A percentile compares a stretch with the other conserved stretches of the same genome.
Conservation (phyloP, 2,888 invertebrate species). For the Drosophila prostipennis region DNA sequence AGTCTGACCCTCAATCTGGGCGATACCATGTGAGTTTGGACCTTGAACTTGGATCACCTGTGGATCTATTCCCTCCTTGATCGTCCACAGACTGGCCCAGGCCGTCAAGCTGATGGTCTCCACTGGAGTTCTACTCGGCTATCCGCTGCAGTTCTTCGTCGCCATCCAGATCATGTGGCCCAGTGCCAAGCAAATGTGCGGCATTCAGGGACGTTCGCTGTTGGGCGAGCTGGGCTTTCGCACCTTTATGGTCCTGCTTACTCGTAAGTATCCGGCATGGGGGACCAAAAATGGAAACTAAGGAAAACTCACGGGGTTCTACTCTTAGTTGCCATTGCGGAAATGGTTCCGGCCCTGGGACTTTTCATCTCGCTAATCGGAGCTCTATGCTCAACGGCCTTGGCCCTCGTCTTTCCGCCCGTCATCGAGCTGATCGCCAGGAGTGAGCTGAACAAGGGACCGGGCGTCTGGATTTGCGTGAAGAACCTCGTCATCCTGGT, state of each 20-base stretch:
- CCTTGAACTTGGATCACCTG: not conserved
- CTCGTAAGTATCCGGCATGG: constrained; percentile 89
- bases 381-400: constrained; percentile 93
- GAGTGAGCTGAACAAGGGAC: constrained; percentile 86
- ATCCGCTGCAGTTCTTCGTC: constrained; percentile 97
- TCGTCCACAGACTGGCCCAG: constrained; percentile 88
- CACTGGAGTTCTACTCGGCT: constrained; percentile 93
- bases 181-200: constrained; percentile 85
- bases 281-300: not conserved
- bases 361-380: constrained; percentile 96
- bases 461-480: constrained; percentile 84
- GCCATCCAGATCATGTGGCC: constrained; percentile 96
- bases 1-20: constrained; percentile 95
- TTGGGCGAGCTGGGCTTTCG: constrained; percentile 89
- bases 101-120: constrained; percentile 93
- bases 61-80: no score
- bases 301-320: not conserved
- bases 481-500: constrained; percentile 89
- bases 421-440: constrained; percentile 91
- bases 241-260: constrained; percentile 89
- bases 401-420: constrained; percentile 95
- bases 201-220: constrained; percentile 86
- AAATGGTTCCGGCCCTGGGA: constrained; percentile 92
- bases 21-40: constrained; percentile 74
- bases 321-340: constrained; percentile 91